These are phyloP conservation scores for Microtus richardsoni DNA, from an alignment of 2,113 vertebrate species.

Conservation along the genomic window DNA sequence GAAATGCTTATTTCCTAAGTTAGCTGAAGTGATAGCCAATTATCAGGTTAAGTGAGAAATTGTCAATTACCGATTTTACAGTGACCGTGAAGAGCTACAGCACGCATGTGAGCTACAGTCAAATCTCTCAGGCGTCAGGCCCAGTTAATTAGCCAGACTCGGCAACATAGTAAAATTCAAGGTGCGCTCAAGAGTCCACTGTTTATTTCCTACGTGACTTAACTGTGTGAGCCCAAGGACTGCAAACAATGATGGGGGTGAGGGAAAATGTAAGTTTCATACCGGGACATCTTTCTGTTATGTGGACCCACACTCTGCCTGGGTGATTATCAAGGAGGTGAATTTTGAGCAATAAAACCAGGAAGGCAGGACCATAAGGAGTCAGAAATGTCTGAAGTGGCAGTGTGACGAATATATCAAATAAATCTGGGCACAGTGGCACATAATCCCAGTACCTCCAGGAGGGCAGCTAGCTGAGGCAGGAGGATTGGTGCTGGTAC, in stretches of 20 bases:
- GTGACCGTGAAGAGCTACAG: background rate
- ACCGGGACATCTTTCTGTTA: background rate
- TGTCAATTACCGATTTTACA: background rate
- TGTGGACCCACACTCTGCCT: background rate
- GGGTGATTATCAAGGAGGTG: background rate
- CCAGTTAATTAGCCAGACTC: background rate
- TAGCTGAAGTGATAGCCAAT: slow-evolving; percentile 35
- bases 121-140: background rate
- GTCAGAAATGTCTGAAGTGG: background rate
- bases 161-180: background rate
- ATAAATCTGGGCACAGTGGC: fast-evolving
- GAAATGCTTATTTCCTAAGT: background rate
- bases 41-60: background rate
- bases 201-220: background rate
- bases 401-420: background rate
- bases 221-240: background rate
- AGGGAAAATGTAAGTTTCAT: background rate
- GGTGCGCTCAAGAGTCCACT: background rate
- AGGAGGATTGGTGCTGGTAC: too few species aligned
- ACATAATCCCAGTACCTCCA: background rate
- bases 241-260: background rate
- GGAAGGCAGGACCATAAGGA: background rate
- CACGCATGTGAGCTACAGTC: background rate
- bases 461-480: background rate
- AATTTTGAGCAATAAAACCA: background rate